Base-by-base conservation (phyloP, 2,797 vertebrate species). In the Botia kubotai region DNA sequence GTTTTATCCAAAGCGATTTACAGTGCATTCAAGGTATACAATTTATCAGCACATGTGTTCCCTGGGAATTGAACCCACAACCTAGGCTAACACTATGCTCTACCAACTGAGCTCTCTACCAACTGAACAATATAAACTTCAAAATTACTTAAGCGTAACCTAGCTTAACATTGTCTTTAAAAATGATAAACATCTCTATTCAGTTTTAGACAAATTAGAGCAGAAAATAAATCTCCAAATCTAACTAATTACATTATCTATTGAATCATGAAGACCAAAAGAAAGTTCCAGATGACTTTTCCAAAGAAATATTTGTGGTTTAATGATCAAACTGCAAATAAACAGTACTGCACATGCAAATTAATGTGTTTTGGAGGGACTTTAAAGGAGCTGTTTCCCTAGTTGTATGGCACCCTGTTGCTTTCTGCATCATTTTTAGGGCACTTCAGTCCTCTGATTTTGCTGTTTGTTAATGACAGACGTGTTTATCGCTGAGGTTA, bases 261-360 rank as follows among this genome's bases (percentile, higher is more conserved):
- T 50, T 52, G 23, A 58, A 50, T 66, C 17, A 65, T 19, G 21
- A 73, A 69, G 52, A 57, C 58, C 14, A 66, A 60, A 23, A 23
- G 57, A 12, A 79, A 73, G 63, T 43, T 66, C 73, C 67, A 65
- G 39, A 29, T 66, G 12, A 65, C 60, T 80, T 80, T 55, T 6
- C 57, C 39, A 71, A 63, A 62, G 0, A 79, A 79, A 71, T 73
- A 69, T 57, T 36, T 60, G 68, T 53, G 60, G 19, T 71, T 75
- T 48, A 50, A 70, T 68, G 36, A 77, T 78, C 39, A 74, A 66
- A 73, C 66, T 26, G 16, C 52, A 74, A 52, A 57, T 19, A 46
- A 60, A 68, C 75, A n/a, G 33, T 77, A 63, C 63, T 77, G 57
- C 23, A 58, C 26, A 80, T 85, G 78, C 84, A 83, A 83, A 81